These are phyloP conservation scores for Epinotia bilunana DNA, from an alignment of 2,888 invertebrate species.

Conservation along the genomic window DNA sequence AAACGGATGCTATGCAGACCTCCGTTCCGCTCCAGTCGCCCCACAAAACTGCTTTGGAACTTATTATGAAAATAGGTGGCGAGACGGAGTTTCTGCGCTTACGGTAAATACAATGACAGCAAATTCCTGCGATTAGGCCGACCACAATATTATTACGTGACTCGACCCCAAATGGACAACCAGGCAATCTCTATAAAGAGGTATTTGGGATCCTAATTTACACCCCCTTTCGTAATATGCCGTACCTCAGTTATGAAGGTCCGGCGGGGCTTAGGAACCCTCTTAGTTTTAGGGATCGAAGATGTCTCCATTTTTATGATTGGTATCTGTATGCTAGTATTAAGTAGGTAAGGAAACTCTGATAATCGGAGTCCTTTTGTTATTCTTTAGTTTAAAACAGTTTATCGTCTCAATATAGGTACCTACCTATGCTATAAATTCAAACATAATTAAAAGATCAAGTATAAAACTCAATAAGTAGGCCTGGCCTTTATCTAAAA, in stretches of 20 bases:
- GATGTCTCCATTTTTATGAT: conserved; percentile 48
- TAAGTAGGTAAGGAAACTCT: conserved; percentile 13
- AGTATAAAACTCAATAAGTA: too few relatives aligned
- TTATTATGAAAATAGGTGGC: conserved; percentile 53
- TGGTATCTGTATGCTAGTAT: conserved; percentile 41
- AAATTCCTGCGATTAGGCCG: conserved; percentile 66
- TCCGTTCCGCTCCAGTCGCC: conserved; percentile 41
- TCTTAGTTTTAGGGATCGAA: conserved; percentile 55
- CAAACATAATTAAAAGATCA: too few relatives aligned
- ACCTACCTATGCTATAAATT: too few relatives aligned
- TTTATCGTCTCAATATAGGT: not conserved
- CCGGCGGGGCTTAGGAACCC: conserved; percentile 57
- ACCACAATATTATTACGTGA: conserved; percentile 80
- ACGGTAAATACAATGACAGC: conserved; percentile 63
- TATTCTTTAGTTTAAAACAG: not conserved
- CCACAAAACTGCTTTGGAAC: conserved; percentile 47
- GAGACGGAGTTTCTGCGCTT: conserved; percentile 52
- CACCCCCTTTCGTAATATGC: conserved; percentile 80
- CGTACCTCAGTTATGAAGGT: conserved; percentile 72
- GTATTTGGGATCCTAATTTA: conserved; percentile 80
- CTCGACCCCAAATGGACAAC: conserved; percentile 71
- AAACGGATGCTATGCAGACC: conserved; percentile 33
- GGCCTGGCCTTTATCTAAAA: too few relatives aligned
- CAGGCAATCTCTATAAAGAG: conserved; percentile 78
- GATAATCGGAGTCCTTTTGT: not conserved